Evolutionary conservation across 2,888 invertebrate genomes (phyloP).

Genomic region (Philonicus albiceps): DNA sequence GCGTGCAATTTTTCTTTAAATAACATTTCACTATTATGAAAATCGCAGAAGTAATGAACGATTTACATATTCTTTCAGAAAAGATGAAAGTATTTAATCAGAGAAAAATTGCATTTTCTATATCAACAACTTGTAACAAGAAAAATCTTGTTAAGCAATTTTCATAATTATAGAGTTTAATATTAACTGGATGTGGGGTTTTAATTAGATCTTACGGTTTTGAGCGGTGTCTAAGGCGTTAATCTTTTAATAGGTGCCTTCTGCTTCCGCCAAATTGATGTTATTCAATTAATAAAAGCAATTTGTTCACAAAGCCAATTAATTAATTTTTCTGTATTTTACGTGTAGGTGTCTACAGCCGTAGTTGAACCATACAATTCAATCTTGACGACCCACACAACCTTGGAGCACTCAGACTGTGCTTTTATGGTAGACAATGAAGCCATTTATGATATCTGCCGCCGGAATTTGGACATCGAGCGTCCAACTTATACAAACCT

Average conservation of each 20-base stretch:
- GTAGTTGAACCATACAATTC: conserved; percentile 92
- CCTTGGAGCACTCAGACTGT: conserved; percentile 85
- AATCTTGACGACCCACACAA: conserved; percentile 91
- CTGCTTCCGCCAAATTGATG: not conserved
- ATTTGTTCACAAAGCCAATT: not conserved
- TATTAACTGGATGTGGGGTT: not conserved
- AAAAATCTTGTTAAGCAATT: not conserved
- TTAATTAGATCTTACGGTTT: not conserved
- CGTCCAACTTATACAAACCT: conserved; percentile 86
- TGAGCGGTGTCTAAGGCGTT: not conserved
- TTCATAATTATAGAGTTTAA: not conserved
- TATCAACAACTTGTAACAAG: not conserved
- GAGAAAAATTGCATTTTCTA: not conserved
- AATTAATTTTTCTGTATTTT: conserved; percentile 18
- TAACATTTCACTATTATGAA: not conserved
- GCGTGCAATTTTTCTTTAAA: not conserved
- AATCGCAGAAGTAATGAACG: not conserved
- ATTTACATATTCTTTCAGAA: not conserved
- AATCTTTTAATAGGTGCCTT: not conserved
- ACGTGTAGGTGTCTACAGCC: conserved; percentile 75
- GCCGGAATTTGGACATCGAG: conserved; percentile 85
- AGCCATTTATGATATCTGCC: conserved; percentile 88
- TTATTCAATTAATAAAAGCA: conserved; percentile 22
- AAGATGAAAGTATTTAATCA: not conserved
- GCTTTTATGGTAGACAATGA: conserved; percentile 94